phyloP scores from a whole-genome alignment of 2,113 vertebrate species.

The Rhinoptilus africanus region DNA sequence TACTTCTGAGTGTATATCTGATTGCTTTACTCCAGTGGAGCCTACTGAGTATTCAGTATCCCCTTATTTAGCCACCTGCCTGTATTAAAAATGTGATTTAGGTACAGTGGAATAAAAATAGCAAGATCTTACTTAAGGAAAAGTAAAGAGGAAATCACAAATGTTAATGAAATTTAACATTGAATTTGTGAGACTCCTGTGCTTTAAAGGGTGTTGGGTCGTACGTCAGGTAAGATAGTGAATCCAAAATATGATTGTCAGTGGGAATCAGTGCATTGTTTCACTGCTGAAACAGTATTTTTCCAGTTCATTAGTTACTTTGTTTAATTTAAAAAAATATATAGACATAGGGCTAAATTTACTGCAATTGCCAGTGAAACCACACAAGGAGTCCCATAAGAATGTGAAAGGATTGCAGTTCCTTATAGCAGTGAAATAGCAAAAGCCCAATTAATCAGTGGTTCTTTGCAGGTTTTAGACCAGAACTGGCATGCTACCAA shows the following conservation, averaged over 20 bases:
- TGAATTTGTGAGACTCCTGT: background rate
- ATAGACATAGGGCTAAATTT: background rate
- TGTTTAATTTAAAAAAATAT: background rate
- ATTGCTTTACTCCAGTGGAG: background rate
- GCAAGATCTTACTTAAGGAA: background rate
- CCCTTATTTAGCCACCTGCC: background rate
- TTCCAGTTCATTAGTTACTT: background rate
- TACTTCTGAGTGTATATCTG: background rate
- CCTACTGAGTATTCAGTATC: background rate
- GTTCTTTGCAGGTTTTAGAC: slow-evolving; percentile 51
- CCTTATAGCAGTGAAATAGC: slow-evolving; percentile 2
- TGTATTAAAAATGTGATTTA: background rate
- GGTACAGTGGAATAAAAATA: background rate
- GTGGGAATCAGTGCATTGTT: background rate
- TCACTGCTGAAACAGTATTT: background rate
- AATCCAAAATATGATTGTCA: background rate
- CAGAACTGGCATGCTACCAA: slow-evolving; percentile 51
- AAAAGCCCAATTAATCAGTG: slow-evolving; percentile 52
- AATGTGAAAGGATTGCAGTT: slow-evolving; percentile 1
- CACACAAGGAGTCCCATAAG: slow-evolving; percentile 15
- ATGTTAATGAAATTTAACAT: background rate
- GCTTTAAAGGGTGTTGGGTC: background rate
- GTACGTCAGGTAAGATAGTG: background rate
- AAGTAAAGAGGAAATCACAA: background rate
- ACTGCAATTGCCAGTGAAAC: slow-evolving; percentile 7